These are phyloP conservation scores for Epirrita christyi DNA, from an alignment of 2,888 invertebrate species.

Conservation along the genomic window DNA sequence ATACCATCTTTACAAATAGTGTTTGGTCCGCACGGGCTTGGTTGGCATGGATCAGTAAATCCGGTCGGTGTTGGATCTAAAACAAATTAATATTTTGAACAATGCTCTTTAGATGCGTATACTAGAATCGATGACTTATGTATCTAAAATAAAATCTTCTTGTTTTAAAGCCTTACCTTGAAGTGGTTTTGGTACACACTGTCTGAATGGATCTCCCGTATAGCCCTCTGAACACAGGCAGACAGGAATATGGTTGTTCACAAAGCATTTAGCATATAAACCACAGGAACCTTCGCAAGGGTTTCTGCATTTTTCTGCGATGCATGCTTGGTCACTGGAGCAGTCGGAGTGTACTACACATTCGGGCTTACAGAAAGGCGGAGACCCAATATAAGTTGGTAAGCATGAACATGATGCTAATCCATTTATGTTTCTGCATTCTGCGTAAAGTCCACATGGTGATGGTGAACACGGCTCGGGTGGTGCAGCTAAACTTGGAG, in stretches of 20 bases:
- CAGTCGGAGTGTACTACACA: slow-evolving; percentile 88
- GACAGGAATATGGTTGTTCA: slow-evolving; percentile 89
- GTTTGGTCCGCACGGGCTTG: slow-evolving; percentile 88
- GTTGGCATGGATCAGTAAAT: slow-evolving; percentile 82
- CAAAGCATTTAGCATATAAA: slow-evolving; percentile 87
- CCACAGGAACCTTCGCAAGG: slow-evolving; percentile 90
- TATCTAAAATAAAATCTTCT: background rate
- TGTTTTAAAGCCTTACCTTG: slow-evolving; percentile 57
- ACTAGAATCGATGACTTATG: background rate
- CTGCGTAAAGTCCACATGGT: slow-evolving; percentile 89
- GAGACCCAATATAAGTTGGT: slow-evolving; percentile 86
- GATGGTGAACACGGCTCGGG: slow-evolving; percentile 89
- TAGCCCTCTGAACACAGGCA: slow-evolving; percentile 88
- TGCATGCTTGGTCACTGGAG: slow-evolving; percentile 86
- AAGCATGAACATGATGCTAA: slow-evolving; percentile 90
- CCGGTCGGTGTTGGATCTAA: slow-evolving; percentile 51
- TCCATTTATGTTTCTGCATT: slow-evolving; percentile 89
- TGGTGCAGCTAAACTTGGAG: slow-evolving; percentile 63
- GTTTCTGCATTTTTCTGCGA: slow-evolving; percentile 88
- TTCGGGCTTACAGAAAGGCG: slow-evolving; percentile 87
- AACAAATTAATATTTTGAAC: slow-evolving; percentile 22
- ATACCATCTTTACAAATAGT: slow-evolving; percentile 82
- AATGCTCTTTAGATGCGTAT: background rate
- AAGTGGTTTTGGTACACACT: slow-evolving; percentile 84
- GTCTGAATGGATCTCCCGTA: slow-evolving; percentile 89